These are phyloP conservation scores for Ferdinandea cuprea DNA, from an alignment of 2,888 invertebrate genomes.

Conservation along the genomic window DNA sequence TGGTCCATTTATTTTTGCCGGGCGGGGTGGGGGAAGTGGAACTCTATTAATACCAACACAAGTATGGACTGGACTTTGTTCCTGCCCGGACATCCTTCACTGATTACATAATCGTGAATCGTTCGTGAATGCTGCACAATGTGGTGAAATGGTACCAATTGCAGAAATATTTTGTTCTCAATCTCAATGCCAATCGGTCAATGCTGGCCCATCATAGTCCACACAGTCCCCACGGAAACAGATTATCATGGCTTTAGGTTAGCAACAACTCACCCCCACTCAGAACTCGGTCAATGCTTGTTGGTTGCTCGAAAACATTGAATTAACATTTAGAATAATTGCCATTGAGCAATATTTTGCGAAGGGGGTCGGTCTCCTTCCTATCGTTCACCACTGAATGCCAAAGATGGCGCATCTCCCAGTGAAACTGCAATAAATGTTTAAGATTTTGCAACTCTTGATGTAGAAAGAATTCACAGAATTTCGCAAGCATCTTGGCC, in stretches of 20 bases:
- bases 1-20: constrained; percentile 47
- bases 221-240: constrained; percentile 23
- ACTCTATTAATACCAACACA: constrained; percentile 38
- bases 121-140: constrained; percentile 43
- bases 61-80: constrained; percentile 23
- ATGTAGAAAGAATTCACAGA: constrained; percentile 45
- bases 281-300: constrained; percentile 43
- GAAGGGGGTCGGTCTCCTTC: constrained; percentile 6
- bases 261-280: constrained; percentile 2
- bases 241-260: constrained; percentile 31
- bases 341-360: constrained; percentile 35
- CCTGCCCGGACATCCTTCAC: constrained; percentile 11
- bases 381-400: no score
- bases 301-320: constrained; percentile 37
- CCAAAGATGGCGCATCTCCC: no score
- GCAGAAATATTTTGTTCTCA: constrained; percentile 16
- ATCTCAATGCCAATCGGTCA: constrained; percentile 43
- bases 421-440: constrained; percentile 36
- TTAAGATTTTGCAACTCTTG: constrained; percentile 25
- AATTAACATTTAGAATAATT: constrained; percentile 68
- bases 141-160: no score
- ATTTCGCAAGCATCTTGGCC: constrained; percentile 56
- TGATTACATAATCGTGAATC: constrained; percentile 34
- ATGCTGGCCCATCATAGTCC: no score
- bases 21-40: no score